Base-by-base conservation (phyloP, 2,888 invertebrate genomes). In the Barypeithes pellucidus region DNA sequence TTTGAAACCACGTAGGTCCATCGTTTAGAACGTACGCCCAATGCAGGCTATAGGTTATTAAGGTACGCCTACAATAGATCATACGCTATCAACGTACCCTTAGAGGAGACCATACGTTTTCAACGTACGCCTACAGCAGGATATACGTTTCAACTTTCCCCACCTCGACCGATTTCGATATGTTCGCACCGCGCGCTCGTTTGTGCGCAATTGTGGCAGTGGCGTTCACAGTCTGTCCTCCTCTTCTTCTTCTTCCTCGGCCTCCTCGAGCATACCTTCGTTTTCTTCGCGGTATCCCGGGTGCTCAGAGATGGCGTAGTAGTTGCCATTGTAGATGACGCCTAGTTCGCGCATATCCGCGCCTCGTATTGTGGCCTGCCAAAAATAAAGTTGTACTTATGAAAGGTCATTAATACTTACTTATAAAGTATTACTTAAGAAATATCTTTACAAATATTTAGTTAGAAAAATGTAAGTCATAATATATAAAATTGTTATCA, bases 271-370 rank as follows among this genome's bases (percentile, higher is more conserved):
- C 81, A 93, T 93, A 84, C 94, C 94, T 86, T 95, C 95, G 85
- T 94, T 92, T 87, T 95, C 95, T 86, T 95, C 95, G 87, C 94
- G 94, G 88, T 96, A 96, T 72, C 95, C 96, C 71, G 97, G 96
- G 87, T 97, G 96, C 87, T 97, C 96, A 83, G 95, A 95, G 86
- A 97, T 96, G 80, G 95, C 95, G 88, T 97, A 97, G 87, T 96
- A 97, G 88, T 96, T 96, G 77, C 76, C 76, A 67, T 76, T 76
- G 72, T 76, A 76, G 85, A 97, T 95, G 80, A 97, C 95, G 77
- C 97, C 97, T 77, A 97, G 89, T 87, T 97, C 96, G 72, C 96
- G 90, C 82, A 97, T 88, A 81, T 95, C 94, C 87, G 96, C 96
- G 65, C 97, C 97, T 76, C 95, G 90, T 84, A 97, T 96, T 81